Conservation (phyloP, 1,140 invertebrate species). For the silkworm (Bombyx mori) region DNA sequence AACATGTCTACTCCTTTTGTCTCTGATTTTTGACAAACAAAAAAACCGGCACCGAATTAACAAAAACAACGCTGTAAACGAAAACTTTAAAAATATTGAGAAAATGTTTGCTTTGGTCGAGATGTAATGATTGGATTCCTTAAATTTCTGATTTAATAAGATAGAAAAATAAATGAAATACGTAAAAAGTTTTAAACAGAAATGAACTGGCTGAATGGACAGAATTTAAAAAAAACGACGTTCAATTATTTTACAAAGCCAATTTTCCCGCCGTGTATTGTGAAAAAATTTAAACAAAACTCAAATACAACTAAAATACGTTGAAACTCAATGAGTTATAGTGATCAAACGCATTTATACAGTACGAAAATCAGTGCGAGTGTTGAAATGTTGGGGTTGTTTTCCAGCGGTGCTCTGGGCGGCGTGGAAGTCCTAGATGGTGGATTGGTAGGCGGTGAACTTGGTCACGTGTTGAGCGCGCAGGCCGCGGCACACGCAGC, state of each 20-base stretch:
- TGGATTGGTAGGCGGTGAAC: conserved; percentile 52
- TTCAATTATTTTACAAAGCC: conserved; percentile 10
- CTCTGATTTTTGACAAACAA: too few relatives aligned
- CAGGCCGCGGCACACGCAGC: conserved; percentile 60
- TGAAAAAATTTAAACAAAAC: too few relatives aligned
- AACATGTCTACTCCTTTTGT: too few relatives aligned
- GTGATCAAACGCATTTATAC: too few relatives aligned
- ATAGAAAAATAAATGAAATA: neutral
- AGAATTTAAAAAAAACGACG: neutral
- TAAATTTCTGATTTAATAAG: conserved; percentile 6
- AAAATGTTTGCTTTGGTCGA: conserved; percentile 29
- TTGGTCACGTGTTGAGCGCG: conserved; percentile 56
- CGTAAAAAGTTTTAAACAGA: neutral
- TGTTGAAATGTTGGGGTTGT: conserved; percentile 56
- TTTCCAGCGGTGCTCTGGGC: conserved; percentile 63
- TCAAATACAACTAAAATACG: too few relatives aligned
- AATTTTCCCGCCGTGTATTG: conserved; percentile 3
- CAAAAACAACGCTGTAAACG: too few relatives aligned
- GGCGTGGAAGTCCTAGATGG: conserved; percentile 60
- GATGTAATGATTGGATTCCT: conserved; percentile 23
- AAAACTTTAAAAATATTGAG: too few relatives aligned
- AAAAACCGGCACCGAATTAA: too few relatives aligned
- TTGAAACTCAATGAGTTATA: too few relatives aligned
- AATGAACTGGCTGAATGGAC: conserved; percentile 1
- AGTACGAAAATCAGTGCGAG: neutral